phyloP scores from a whole-genome alignment of 2,888 invertebrate genomes.

The Torymus auratus region DNA sequence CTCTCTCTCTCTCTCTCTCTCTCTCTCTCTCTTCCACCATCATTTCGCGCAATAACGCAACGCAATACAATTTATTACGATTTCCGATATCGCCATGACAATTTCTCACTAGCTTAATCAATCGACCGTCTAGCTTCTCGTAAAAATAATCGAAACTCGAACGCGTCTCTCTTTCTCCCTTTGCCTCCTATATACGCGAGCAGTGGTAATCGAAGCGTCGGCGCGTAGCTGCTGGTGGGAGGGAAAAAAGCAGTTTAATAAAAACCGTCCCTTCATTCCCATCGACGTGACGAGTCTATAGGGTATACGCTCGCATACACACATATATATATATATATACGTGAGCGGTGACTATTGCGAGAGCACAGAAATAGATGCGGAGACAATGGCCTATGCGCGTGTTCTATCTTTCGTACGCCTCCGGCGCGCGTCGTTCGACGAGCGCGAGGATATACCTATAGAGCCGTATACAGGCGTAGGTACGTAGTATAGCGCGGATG shows the following conservation, averaged over 20 bases:
- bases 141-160: neutral
- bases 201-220: too few species aligned
- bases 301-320: neutral
- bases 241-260: slow-evolving; percentile 6
- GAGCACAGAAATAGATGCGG: slow-evolving; percentile 18
- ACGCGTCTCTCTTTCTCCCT: neutral
- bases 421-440: too few species aligned
- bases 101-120: slow-evolving; percentile 10
- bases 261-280: slow-evolving; percentile 19
- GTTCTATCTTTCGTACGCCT: too few species aligned
- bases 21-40: neutral
- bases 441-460: too few species aligned
- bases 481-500: too few species aligned
- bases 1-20: too few species aligned
- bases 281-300: neutral
- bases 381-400: slow-evolving; percentile 17
- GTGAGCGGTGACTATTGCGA: neutral
- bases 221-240: too few species aligned
- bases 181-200: neutral
- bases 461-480: too few species aligned
- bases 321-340: neutral
- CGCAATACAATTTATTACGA: neutral
- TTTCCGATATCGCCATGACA: neutral
- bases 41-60: neutral
- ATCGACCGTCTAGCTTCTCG: neutral